Conservation (phyloP, 1,140 invertebrate genomes). For the Drosophila pectinifera region DNA sequence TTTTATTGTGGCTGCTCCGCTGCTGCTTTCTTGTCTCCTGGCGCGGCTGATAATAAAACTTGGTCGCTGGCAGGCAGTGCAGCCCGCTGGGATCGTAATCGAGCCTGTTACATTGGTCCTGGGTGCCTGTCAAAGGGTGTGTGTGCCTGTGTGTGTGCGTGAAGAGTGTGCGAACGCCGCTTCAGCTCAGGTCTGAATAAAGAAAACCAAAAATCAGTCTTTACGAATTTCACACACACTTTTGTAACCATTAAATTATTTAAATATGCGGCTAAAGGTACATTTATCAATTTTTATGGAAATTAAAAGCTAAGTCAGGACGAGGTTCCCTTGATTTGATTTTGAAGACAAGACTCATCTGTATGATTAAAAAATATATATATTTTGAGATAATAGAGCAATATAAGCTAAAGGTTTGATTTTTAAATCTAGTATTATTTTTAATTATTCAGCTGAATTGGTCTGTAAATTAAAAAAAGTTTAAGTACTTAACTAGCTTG, state of each 20-base stretch:
- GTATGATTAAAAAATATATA: too few relatives aligned
- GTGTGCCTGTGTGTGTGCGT: constrained; percentile 15
- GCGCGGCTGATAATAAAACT: constrained; percentile 78
- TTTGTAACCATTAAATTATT: constrained; percentile 1
- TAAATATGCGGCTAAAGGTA: not conserved
- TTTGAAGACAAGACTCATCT: too few relatives aligned
- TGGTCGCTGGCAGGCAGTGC: constrained; percentile 59
- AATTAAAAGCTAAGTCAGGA: constrained; percentile 5
- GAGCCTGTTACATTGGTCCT: constrained; percentile 68
- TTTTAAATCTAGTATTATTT: too few relatives aligned
- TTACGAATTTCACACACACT: constrained; percentile 11
- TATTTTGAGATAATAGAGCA: too few relatives aligned
- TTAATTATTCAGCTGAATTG: too few relatives aligned
- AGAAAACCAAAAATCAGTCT: constrained; percentile 6
- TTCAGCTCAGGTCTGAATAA: constrained; percentile 31
- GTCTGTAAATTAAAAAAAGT: too few relatives aligned
- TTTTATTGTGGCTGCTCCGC: constrained; percentile 52
- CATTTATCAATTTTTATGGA: not conserved
- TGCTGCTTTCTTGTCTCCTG: constrained; percentile 44
- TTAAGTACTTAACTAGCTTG: too few relatives aligned
- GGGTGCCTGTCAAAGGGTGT: constrained; percentile 11
- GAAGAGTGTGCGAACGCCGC: constrained; percentile 38
- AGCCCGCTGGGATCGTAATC: constrained; percentile 79
- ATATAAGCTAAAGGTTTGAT: too few relatives aligned
- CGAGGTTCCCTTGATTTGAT: too few relatives aligned